A percentile compares a stretch with the other conserved stretches of the same genome.
These are phyloP conservation scores for Carduelis carduelis DNA, from an alignment of 2,797 vertebrate genomes.

Conservation along the genomic window DNA sequence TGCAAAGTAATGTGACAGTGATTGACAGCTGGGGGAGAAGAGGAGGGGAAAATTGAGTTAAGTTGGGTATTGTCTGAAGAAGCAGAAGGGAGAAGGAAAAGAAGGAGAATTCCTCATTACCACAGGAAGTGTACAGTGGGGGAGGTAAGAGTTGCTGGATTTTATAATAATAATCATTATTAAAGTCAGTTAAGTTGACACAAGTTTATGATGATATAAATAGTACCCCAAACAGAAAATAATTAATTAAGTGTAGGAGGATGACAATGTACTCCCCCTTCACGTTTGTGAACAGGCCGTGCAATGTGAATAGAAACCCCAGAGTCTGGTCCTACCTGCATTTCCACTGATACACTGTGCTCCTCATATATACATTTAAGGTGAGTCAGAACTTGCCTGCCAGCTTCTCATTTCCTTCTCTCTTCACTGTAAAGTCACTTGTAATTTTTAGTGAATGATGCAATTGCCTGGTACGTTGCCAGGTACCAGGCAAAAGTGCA, in stretches of 20 bases:
- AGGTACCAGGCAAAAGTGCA: not conserved
- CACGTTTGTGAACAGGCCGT: not conserved
- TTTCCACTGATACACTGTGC: not conserved
- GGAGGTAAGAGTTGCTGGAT: not conserved
- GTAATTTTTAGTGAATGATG: not conserved
- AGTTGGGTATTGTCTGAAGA: not conserved
- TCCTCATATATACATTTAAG: not conserved
- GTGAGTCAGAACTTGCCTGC: not conserved
- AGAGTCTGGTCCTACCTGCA: not conserved
- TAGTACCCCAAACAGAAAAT: not conserved
- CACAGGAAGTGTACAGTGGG: rapidly evolving
- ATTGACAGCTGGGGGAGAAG: not conserved
- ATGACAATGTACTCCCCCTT: not conserved
- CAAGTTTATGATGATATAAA: not conserved
- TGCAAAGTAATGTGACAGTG: slow-evolving; percentile 8
- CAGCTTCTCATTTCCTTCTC: not conserved
- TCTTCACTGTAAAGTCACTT: not conserved
- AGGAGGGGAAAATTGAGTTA: not conserved
- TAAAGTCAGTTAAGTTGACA: not conserved
- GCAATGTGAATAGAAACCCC: not conserved
- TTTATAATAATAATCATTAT: not conserved
- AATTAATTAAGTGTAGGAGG: not conserved
- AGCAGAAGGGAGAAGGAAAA: not conserved
- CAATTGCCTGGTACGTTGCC: not conserved
- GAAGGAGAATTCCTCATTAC: not conserved